These are phyloP conservation scores for Protophormia terraenovae DNA, from an alignment of 2,888 invertebrate genomes.

Conservation along the genomic window DNA sequence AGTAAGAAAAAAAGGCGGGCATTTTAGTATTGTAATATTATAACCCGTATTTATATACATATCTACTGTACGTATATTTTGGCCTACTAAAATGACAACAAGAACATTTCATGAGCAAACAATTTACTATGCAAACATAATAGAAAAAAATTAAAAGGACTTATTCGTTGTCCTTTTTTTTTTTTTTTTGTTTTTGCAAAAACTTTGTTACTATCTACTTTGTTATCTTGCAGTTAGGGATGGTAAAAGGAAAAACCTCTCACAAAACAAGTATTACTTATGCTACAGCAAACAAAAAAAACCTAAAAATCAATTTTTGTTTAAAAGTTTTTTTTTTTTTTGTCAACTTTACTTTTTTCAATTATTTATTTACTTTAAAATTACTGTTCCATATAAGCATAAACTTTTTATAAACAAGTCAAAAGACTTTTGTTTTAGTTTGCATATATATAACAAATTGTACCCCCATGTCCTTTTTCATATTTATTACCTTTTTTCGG, in stretches of 20 bases:
- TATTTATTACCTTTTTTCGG: not conserved
- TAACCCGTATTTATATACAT: not conserved
- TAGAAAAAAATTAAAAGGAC: not conserved
- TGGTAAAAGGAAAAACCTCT: not conserved
- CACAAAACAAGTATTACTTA: not conserved
- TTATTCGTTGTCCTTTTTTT: not conserved
- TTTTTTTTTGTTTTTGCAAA: too few species aligned
- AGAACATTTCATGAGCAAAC: conserved; percentile 43
- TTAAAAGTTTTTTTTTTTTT: not conserved
- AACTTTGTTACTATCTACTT: too few species aligned
- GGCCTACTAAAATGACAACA: conserved; percentile 1
- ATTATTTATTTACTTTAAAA: not conserved
- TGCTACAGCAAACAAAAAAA: not conserved
- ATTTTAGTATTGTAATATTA: conserved; percentile 3
- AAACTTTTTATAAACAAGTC: not conserved
- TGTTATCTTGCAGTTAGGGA: not conserved
- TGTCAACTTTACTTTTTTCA: not conserved
- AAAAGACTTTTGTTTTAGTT: not conserved
- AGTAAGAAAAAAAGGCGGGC: not conserved
- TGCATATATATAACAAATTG: not conserved
- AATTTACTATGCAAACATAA: conserved; percentile 36
- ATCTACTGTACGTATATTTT: not conserved
- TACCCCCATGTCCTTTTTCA: not conserved
- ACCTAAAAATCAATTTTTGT: not conserved
- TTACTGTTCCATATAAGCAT: not conserved